phyloP scores from a whole-genome alignment of 2,888 invertebrate genomes.

The Anthoptus insignis region DNA sequence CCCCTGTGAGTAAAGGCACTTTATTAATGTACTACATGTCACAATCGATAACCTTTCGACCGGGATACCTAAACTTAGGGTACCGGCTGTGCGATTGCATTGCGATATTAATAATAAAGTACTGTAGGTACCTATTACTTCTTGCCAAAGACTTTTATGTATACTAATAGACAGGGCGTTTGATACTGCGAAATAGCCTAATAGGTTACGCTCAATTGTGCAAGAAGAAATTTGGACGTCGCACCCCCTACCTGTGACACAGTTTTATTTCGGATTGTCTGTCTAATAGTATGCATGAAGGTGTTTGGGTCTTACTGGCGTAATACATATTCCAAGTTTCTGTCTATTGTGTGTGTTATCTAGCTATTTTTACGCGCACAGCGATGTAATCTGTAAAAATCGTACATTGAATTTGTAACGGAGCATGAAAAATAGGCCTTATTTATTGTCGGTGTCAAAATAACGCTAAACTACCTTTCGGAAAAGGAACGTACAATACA shows the following conservation, averaged over 20 bases:
- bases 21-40: constrained; percentile 42
- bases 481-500: constrained; percentile 47
- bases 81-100: constrained; percentile 73
- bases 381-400: constrained; percentile 50
- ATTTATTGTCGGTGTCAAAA: constrained; percentile 41
- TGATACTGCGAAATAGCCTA: too few relatives aligned
- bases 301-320: constrained; percentile 24
- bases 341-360: constrained; percentile 1
- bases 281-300: too few relatives aligned
- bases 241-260: too few relatives aligned
- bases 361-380: constrained; percentile 43
- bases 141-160: too few relatives aligned
- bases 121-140: constrained; percentile 5
- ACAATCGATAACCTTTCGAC: constrained; percentile 23
- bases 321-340: constrained; percentile 6
- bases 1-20: constrained; percentile 68
- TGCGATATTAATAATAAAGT: constrained; percentile 62
- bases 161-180: too few relatives aligned
- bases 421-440: constrained; percentile 43
- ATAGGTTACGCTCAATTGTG: too few relatives aligned
- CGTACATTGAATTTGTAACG: constrained; percentile 11
- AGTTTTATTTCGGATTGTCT: too few relatives aligned
- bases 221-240: too few relatives aligned
- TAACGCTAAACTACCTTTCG: constrained; percentile 42
- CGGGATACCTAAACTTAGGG: constrained; percentile 15